Evolutionary conservation across 1,140 invertebrate species (phyloP).

Genomic region (Musca domestica): DNA sequence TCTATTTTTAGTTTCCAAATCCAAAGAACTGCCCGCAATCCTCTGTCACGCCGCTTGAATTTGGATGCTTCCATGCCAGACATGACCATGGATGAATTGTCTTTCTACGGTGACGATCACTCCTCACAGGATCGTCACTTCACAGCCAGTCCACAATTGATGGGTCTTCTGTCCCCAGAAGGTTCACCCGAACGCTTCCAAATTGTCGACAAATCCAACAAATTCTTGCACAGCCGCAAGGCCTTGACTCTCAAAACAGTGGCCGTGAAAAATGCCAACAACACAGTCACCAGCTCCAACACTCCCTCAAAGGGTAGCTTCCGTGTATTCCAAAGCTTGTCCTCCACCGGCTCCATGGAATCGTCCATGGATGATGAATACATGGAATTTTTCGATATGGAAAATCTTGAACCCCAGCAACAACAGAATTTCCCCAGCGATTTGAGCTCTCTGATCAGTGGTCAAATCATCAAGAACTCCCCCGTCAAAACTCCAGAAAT

Average conservation of each 20-base stretch:
- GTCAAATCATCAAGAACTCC: constrained; percentile 42
- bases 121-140: constrained; percentile 18
- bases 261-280: constrained; percentile 16
- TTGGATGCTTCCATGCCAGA: constrained; percentile 13
- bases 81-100: constrained; percentile 37
- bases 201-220: constrained; percentile 29
- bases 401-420: constrained; percentile 52
- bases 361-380: constrained; percentile 68
- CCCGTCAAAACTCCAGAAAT: constrained; percentile 38
- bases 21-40: constrained; percentile 46
- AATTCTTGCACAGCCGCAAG: neutral
- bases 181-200: constrained; percentile 46
- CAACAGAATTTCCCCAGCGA: constrained; percentile 49
- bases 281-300: constrained; percentile 35
- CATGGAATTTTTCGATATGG: constrained; percentile 66
- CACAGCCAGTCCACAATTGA: constrained; percentile 38
- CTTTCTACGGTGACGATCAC: constrained; percentile 30
- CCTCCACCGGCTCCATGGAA: constrained; percentile 58
- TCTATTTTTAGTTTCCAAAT: constrained; percentile 48
- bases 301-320: constrained; percentile 36
- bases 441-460: constrained; percentile 52
- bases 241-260: neutral
- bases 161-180: constrained; percentile 47
- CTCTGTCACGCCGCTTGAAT: neutral
- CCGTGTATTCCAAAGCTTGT: constrained; percentile 56